These are phyloP conservation scores for Halocynthia roretzi DNA, from an alignment of 23 tunicate genomes.

Conservation along the genomic window DNA sequence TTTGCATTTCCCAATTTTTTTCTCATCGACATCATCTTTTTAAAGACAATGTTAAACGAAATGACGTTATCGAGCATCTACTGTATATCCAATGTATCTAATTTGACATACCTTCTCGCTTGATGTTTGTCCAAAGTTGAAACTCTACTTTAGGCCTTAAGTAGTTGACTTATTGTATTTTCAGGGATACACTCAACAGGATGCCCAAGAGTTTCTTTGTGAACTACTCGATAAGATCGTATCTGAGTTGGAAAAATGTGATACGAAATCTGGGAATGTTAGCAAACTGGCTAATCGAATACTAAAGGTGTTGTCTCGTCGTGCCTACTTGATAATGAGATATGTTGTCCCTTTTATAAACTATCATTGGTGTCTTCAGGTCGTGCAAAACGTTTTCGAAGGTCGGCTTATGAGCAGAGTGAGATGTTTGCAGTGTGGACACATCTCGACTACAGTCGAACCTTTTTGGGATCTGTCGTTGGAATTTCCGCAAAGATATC, in stretches of 20 bases:
- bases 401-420: slow-evolving; percentile 77
- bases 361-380: slow-evolving; percentile 22
- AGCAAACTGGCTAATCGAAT: slow-evolving; percentile 15
- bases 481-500: slow-evolving; percentile 90
- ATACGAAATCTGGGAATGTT: neutral
- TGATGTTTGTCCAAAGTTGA: no score
- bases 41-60: no score
- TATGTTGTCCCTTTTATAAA: neutral
- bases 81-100: no score
- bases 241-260: slow-evolving; percentile 49
- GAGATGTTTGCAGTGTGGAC: slow-evolving; percentile 66
- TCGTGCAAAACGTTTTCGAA: slow-evolving; percentile 79
- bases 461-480: slow-evolving; percentile 88
- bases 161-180: neutral
- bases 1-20: no score
- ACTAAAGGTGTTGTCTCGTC: slow-evolving; percentile 4
- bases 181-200: slow-evolving; percentile 94
- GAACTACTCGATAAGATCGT: slow-evolving; percentile 88
- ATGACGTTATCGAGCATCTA: no score
- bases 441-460: slow-evolving; percentile 66
- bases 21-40: no score
- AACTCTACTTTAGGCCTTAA: neutral
- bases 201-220: slow-evolving; percentile 96
- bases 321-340: no score
- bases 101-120: no score